Percentiles rank a stretch among this genome's conserved stretches.
phyloP scores from a whole-genome alignment of 2,888 invertebrate species.

The Cheilosia vulpina region DNA sequence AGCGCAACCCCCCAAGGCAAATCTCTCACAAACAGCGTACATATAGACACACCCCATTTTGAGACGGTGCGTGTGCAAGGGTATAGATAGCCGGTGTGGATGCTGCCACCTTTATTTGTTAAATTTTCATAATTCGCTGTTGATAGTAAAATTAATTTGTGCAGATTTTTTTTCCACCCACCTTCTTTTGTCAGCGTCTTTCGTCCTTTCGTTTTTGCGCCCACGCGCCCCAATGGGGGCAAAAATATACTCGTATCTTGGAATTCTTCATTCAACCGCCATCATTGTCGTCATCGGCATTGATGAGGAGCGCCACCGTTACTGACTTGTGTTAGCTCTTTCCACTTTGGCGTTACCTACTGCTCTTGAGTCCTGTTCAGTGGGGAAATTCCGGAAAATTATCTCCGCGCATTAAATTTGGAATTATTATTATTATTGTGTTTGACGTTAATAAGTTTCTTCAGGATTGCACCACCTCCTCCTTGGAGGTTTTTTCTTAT shows the following conservation, averaged over 20 bases:
- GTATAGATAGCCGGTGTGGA: constrained; percentile 63
- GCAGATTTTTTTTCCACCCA: constrained; percentile 59
- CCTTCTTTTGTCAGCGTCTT: constrained; percentile 12
- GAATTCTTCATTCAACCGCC: constrained; percentile 70
- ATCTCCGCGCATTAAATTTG: constrained; percentile 72
- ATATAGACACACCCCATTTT: background rate
- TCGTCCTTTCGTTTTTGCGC: background rate
- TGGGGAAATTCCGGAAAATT: constrained; percentile 72
- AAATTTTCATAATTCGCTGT: constrained; percentile 75
- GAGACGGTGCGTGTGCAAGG: constrained; percentile 61
- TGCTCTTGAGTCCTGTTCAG: constrained; percentile 30
- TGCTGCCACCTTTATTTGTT: constrained; percentile 72
- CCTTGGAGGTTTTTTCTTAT: background rate
- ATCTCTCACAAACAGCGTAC: background rate
- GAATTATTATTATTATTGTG: constrained; percentile 75
- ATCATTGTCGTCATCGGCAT: constrained; percentile 55
- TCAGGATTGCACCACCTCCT: constrained; percentile 43
- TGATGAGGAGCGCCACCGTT: constrained; percentile 48
- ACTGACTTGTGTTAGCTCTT: constrained; percentile 23
- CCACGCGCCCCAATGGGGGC: background rate
- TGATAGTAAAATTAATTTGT: constrained; percentile 75
- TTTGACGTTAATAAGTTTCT: constrained; percentile 75
- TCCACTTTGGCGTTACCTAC: background rate
- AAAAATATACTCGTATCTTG: constrained; percentile 49
- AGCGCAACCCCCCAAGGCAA: constrained; percentile 24